Evolutionary conservation across 1,140 invertebrate species (phyloP), one percentile per base, ranked within the genome.

Genomic region (Mizuhopecten yessoensis): DNA sequence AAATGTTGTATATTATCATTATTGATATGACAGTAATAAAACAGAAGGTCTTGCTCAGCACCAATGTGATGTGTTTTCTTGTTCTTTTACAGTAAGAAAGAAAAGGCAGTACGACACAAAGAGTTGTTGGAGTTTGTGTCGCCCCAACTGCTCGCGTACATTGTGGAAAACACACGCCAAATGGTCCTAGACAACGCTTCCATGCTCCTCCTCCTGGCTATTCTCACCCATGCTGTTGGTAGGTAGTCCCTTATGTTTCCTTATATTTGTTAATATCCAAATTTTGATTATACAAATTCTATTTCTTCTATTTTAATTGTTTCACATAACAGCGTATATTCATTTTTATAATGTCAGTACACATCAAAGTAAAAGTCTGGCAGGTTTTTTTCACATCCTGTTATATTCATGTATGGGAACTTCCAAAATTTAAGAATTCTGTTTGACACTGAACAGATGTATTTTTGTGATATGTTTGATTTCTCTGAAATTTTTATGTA

Each of bases 51-150:
- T 45, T 45, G 9, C 9, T 45, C 42, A 17, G 17, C 17, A 17
- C 13, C 36, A 39, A 39, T 49, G 57, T 75, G 34, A 1, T 42
- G 33, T 34, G 11, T 33, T 23, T 34, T 23, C 2, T 0, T 33
- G 33, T 86, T 86, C 90, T 34, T 91, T 95, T 95, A 49, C 93
- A 98, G 98, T 89, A 99, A 99, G 95, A 99, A 99, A 96, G 97
- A 98, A 34, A 96, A 97, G 9, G 97, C 97, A 11, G 94, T 98
- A 20, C 97, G 98, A 86, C 97, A 97, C 34, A 97, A 97, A 45
- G 99, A 99, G 96, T 97, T 99, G 9, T 95, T 98, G 17, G 97
- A 97, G 34, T 97, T 97, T 87, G 97, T 98, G 0, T 97, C 97
- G 34, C 97, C 97, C 0, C 96, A 96, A 20, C 96, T 99, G 39